These are phyloP conservation scores for Bombus huntii DNA, from an alignment of 1,140 invertebrate species.

Conservation along the genomic window DNA sequence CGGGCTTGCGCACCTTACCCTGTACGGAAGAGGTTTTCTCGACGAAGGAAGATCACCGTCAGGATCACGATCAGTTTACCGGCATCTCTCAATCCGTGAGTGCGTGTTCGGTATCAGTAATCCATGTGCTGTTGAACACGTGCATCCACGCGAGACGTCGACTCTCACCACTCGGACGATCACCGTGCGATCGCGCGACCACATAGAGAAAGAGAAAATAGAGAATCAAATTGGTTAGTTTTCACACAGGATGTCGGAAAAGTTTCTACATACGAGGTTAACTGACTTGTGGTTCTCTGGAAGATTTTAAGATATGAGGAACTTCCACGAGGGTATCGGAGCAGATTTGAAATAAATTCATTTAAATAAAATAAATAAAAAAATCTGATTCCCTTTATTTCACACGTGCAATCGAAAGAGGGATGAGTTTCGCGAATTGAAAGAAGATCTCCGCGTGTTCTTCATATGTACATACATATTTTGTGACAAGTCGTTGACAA, in stretches of 20 bases:
- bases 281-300: background rate
- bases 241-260: background rate
- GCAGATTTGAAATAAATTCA: conserved; percentile 48
- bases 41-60: conserved; percentile 59
- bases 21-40: conserved; percentile 56
- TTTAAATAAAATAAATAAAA: too few relatives aligned
- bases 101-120: conserved; percentile 36
- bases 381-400: background rate
- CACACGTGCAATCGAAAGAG: background rate
- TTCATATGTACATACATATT: background rate
- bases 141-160: conserved; percentile 5
- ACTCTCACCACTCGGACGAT: background rate
- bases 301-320: conserved; percentile 20
- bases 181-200: too few relatives aligned
- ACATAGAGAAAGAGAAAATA: too few relatives aligned
- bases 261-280: background rate
- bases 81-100: conserved; percentile 60
- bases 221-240: background rate
- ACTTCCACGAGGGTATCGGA: conserved; percentile 27
- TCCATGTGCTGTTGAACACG: conserved; percentile 44
- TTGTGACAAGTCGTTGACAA: background rate
- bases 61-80: conserved; percentile 70
- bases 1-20: conserved; percentile 66
- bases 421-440: background rate
- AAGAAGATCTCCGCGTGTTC: background rate